Base-by-base conservation (phyloP, 2,797 vertebrate species). In the Apogon hyalosoma region DNA sequence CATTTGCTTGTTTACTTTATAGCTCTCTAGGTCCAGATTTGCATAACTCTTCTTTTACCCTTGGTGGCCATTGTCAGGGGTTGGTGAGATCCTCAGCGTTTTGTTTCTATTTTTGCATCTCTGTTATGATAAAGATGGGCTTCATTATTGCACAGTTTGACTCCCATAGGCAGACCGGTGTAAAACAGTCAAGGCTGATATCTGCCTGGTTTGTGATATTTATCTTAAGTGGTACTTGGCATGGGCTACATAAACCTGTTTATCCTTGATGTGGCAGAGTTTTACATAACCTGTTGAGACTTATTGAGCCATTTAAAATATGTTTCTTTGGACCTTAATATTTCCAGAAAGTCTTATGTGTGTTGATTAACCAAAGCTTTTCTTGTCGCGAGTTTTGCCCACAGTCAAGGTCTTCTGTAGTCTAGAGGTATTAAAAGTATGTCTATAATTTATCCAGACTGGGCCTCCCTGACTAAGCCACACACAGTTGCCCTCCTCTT, bases 321-420 rank as follows among this genome's bases (percentile, higher is more conserved):
- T 48, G 51, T 76, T 69, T 69, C 41, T 62, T 69, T 80, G 69
- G 75, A 86, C 82, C 73, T 80, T 68, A 63, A 73, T 75, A 67
- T 82, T 72, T 67, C 55, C 73, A 63, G 38, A n/a, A 72, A 51
- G 75, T 85, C 67, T 81, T 82, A 74, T 36, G 54, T 85, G 77
- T 85, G 73, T 87, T 78, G 58, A 84, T 76, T 72, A 85, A 90
- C 87, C 87, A 91, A 90, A 88, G 88, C 73, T 73, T 75, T 75
- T 59, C 33, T 18, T 36, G 63, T 62, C 41, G 7, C 41, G 49
- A 49, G 24, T 13, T 49, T 79, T 69, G 45, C 60, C 75, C 66
- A 79, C 55, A 52, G 40, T 70, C 42, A 51, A 74, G 72, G 47
- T 82, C 55, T 40, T 28, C 41, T 63, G 70, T 74, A 56, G 75